phyloP scores from a whole-genome alignment of 2,888 invertebrate genomes.

The Coenonympha arcania region DNA sequence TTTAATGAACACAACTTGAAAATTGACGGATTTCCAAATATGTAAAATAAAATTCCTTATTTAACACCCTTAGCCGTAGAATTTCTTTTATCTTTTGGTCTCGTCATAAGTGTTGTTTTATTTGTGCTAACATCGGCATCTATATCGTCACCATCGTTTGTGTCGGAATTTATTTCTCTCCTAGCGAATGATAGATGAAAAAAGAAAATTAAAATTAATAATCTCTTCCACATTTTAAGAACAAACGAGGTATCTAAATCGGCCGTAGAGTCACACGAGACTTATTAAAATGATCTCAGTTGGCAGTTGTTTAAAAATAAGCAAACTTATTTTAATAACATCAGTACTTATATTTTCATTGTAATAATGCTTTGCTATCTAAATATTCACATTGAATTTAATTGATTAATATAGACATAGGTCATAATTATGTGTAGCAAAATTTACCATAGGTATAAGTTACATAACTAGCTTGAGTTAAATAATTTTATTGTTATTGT shows the following conservation, averaged over 20 bases:
- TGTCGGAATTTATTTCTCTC: slow-evolving; percentile 2
- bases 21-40: too few relatives aligned
- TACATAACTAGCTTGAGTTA: too few relatives aligned
- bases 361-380: slow-evolving; percentile 18
- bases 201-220: slow-evolving; percentile 13
- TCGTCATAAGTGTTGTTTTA: slow-evolving; percentile 27
- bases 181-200: slow-evolving; percentile 8
- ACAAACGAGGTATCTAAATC: slow-evolving; percentile 18
- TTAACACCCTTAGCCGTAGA: slow-evolving; percentile 54
- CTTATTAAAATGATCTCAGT: slow-evolving; percentile 14
- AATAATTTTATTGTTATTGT: too few relatives aligned
- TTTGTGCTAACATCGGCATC: slow-evolving; percentile 8
- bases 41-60: too few relatives aligned
- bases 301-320: slow-evolving; percentile 14
- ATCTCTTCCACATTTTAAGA: slow-evolving; percentile 16
- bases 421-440: too few relatives aligned
- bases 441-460: too few relatives aligned
- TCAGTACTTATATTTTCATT: slow-evolving; percentile 19
- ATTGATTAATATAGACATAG: slow-evolving; percentile 6
- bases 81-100: slow-evolving; percentile 32
- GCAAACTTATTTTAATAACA: slow-evolving; percentile 28
- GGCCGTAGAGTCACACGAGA: slow-evolving; percentile 18
- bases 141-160: slow-evolving; percentile 14
- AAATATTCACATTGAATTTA: slow-evolving; percentile 19
- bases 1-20: too few relatives aligned